These are phyloP conservation scores for Metalampra italica DNA, from an alignment of 2,888 invertebrate species.

Conservation along the genomic window DNA sequence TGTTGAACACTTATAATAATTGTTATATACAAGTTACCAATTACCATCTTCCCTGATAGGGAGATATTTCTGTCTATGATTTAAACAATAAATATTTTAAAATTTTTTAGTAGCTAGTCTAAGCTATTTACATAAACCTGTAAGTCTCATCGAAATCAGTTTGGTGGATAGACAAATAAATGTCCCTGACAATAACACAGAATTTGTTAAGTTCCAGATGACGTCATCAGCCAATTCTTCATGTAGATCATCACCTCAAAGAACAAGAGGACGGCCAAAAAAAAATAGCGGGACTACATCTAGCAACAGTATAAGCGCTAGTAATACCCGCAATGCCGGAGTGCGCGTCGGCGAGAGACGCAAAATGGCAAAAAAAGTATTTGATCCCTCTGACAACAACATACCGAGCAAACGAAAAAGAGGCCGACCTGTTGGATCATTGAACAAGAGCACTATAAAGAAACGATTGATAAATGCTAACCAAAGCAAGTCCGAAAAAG, in stretches of 20 bases:
- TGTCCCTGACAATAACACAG: no score
- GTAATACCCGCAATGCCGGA: constrained; percentile 48
- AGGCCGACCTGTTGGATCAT: constrained; percentile 81
- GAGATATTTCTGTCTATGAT: no score
- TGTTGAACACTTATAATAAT: no score
- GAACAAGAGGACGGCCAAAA: constrained; percentile 64
- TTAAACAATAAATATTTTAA: no score
- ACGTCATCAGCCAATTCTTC: constrained; percentile 75
- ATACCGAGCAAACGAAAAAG: constrained; percentile 84
- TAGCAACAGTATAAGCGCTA: constrained; percentile 40
- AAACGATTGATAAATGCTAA: constrained; percentile 60
- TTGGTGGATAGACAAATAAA: no score
- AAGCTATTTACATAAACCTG: no score
- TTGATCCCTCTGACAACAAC: constrained; percentile 91
- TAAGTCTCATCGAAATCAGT: no score
- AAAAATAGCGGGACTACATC: constrained; percentile 53
- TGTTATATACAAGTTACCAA: no score
- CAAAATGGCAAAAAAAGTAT: constrained; percentile 90
- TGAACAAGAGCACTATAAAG: constrained; percentile 79
- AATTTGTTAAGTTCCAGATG: constrained; percentile 43
- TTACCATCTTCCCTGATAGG: no score
- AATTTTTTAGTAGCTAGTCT: no score
- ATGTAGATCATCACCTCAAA: constrained; percentile 68
- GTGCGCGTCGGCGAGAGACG: constrained; percentile 79
- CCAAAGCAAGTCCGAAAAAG: constrained; percentile 44